These are phyloP conservation scores for Caiman crocodilus DNA, from an alignment of 2,797 vertebrate species.

Conservation along the genomic window DNA sequence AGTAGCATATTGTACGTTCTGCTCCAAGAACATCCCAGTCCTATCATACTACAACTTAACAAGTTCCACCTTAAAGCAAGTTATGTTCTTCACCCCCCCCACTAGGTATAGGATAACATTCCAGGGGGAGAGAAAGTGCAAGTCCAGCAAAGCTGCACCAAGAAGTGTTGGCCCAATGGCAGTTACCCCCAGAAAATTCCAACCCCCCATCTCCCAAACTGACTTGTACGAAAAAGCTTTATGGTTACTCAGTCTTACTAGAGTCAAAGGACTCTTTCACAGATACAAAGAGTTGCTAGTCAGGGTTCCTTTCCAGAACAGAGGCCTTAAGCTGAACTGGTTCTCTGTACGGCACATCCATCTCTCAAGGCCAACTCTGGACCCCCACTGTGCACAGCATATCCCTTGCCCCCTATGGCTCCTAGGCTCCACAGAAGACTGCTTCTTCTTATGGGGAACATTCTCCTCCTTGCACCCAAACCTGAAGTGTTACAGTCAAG, in stretches of 20 bases:
- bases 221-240: not conserved
- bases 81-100: too few species aligned
- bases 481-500: fast-evolving
- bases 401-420: not conserved
- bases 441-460: not conserved
- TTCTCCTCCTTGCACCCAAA: not conserved
- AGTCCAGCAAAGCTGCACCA: not conserved
- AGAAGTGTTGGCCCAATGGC: not conserved
- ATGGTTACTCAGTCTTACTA: not conserved
- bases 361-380: not conserved
- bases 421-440: not conserved
- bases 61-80: too few species aligned
- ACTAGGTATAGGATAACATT: too few species aligned
- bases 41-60: too few species aligned
- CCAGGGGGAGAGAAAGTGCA: too few species aligned
- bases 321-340: not conserved
- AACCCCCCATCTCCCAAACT: not conserved
- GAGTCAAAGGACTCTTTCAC: not conserved
- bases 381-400: not conserved
- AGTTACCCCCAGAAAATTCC: not conserved
- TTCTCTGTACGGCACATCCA: not conserved
- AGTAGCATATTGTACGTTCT: too few species aligned
- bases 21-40: too few species aligned
- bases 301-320: not conserved
- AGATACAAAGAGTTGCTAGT: not conserved